Conservation (phyloP, 2,888 invertebrate genomes). For the Morpho helenor region DNA sequence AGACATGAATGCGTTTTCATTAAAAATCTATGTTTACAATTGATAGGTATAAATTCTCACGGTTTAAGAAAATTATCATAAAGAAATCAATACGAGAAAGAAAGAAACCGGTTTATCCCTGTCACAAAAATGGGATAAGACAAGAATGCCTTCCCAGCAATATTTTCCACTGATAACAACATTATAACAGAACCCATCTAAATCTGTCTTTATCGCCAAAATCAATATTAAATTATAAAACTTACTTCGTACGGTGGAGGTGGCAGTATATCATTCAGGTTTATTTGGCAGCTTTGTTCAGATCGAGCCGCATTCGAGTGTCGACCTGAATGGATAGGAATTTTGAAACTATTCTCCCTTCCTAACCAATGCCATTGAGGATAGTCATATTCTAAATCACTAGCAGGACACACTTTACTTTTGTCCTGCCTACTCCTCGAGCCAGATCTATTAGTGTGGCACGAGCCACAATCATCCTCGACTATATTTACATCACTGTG, state of each 20-base stretch:
- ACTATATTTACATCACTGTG: slow-evolving; percentile 66
- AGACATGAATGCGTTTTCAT: too few species aligned
- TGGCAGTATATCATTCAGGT: slow-evolving; percentile 83
- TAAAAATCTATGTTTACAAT: too few species aligned
- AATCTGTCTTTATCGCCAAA: too few species aligned
- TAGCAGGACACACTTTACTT: slow-evolving; percentile 71
- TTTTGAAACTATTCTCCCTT: slow-evolving; percentile 76
- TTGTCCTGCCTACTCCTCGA: slow-evolving; percentile 72
- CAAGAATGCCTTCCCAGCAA: too few species aligned
- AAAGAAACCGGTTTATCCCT: too few species aligned
- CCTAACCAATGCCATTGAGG: slow-evolving; percentile 76
- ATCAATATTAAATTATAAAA: slow-evolving; percentile 7
- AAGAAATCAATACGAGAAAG: too few species aligned
- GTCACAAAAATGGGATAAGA: too few species aligned
- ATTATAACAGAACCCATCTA: too few species aligned
- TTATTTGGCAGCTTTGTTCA: slow-evolving; percentile 78
- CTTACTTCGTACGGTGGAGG: slow-evolving; percentile 80
- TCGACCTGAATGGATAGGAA: slow-evolving; percentile 69
- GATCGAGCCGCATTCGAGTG: slow-evolving; percentile 71
- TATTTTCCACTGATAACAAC: too few species aligned
- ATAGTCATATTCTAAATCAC: slow-evolving; percentile 75
- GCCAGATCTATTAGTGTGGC: slow-evolving; percentile 71
- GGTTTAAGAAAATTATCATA: too few species aligned
- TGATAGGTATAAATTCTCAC: too few species aligned
- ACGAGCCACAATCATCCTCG: slow-evolving; percentile 68